These are phyloP conservation scores for Argynnis bischoffii DNA, from an alignment of 2,888 invertebrate species.

Conservation along the genomic window DNA sequence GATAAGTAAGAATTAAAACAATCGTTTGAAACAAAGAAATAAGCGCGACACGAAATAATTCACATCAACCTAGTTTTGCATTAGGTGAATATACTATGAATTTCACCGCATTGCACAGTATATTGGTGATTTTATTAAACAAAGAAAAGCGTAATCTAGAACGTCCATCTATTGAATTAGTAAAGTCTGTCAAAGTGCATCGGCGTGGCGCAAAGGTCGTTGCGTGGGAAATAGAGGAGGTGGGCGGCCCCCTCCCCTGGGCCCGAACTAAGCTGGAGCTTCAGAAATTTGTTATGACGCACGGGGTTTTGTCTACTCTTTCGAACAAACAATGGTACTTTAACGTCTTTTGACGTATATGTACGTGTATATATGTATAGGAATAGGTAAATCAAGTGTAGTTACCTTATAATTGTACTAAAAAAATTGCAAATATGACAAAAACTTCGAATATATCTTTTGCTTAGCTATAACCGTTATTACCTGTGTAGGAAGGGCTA, in stretches of 20 bases:
- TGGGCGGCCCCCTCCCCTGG: constrained; percentile 53
- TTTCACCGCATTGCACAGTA: constrained; percentile 20
- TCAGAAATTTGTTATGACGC: constrained; percentile 81
- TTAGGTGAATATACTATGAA: not conserved
- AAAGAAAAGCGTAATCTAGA: constrained; percentile 48
- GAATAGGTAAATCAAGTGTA: not conserved
- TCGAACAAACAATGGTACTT: constrained; percentile 49
- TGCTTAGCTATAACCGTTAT: not conserved
- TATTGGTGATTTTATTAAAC: constrained; percentile 37
- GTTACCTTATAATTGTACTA: constrained; percentile 9
- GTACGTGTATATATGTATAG: constrained; percentile 14
- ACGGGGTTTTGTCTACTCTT: constrained; percentile 68
- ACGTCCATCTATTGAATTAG: constrained; percentile 81
- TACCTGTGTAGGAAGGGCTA: constrained; percentile 8
- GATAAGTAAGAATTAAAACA: not conserved
- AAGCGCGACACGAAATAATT: not conserved
- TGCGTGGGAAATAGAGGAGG: constrained; percentile 75
- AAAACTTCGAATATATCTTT: constrained; percentile 2
- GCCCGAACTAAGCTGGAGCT: constrained; percentile 72
- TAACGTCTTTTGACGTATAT: constrained; percentile 34
- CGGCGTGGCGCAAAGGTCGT: constrained; percentile 81
- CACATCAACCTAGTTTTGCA: constrained; percentile 1
- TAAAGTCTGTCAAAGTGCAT: constrained; percentile 82
- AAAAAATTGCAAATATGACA: not conserved
- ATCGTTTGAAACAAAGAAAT: constrained; percentile 7